Conservation (phyloP, 1,140 invertebrate species). For the Scaptomyza hsui region DNA sequence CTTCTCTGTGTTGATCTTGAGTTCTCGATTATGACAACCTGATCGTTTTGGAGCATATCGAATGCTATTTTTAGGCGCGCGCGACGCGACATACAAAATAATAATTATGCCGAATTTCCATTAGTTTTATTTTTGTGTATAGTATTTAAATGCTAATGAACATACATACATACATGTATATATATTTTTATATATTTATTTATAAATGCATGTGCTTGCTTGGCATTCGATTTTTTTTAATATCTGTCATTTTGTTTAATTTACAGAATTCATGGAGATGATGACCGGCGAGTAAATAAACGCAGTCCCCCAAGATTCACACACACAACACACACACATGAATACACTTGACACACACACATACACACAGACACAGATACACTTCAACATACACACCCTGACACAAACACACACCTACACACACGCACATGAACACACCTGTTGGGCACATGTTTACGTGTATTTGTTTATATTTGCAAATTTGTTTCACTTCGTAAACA, state of each 20-base stretch:
- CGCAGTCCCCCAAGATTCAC: constrained; percentile 43
- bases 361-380: constrained; percentile 19
- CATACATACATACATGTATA: constrained; percentile 14
- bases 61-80: constrained; percentile 55
- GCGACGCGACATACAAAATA: constrained; percentile 49
- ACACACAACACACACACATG: constrained; percentile 13
- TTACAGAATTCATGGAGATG: constrained; percentile 83
- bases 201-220: constrained; percentile 59
- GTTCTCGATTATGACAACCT: constrained; percentile 76
- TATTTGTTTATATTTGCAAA: constrained; percentile 73
- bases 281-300: constrained; percentile 83
- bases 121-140: constrained; percentile 18
- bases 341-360: constrained; percentile 2
- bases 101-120: constrained; percentile 38
- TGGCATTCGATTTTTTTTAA: constrained; percentile 47
- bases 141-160: constrained; percentile 3
- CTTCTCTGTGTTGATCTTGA: constrained; percentile 58
- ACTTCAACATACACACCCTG: constrained; percentile 12
- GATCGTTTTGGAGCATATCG: constrained; percentile 77
- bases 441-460: constrained; percentile 62
- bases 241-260: constrained; percentile 54
- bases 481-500: constrained; percentile 75
- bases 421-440: constrained; percentile 47
- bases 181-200: constrained; percentile 55
- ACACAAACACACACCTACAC: constrained; percentile 12